Conservation (phyloP, 2,797 vertebrate genomes). For the Threskiornis aethiopicus region DNA sequence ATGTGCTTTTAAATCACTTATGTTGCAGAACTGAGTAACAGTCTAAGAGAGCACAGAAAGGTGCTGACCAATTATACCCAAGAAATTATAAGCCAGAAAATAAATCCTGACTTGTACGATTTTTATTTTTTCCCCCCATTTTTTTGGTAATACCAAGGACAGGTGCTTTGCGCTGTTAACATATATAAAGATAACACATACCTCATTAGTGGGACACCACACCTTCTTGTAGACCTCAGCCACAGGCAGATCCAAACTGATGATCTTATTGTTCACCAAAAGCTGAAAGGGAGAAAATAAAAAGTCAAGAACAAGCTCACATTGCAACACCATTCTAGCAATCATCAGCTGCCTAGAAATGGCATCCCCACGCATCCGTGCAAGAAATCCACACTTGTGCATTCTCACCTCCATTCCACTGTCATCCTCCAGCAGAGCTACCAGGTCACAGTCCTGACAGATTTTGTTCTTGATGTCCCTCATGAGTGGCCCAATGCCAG, state of each 20-base stretch:
- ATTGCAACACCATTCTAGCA: neutral
- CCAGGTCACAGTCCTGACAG: slow-evolving; percentile 98
- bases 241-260: slow-evolving; percentile 95
- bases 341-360: neutral
- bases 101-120: neutral
- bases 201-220: slow-evolving; percentile 98
- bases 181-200: slow-evolving; percentile 46
- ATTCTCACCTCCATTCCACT: slow-evolving; percentile 95
- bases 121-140: neutral
- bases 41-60: neutral
- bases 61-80: neutral
- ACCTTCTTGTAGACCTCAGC: slow-evolving; percentile 99
- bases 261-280: slow-evolving; percentile 98
- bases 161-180: neutral
- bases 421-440: slow-evolving; percentile 96
- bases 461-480: slow-evolving; percentile 99
- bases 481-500: slow-evolving; percentile 96
- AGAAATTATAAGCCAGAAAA: neutral
- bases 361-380: neutral
- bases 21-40: neutral
- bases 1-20: neutral
- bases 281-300: slow-evolving; percentile 78
- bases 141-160: neutral
- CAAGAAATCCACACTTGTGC: neutral
- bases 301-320: neutral